Evolutionary conservation across 2,888 invertebrate genomes (phyloP), one percentile per base, ranked within the genome.

Genomic region (Dusona sp.): DNA sequence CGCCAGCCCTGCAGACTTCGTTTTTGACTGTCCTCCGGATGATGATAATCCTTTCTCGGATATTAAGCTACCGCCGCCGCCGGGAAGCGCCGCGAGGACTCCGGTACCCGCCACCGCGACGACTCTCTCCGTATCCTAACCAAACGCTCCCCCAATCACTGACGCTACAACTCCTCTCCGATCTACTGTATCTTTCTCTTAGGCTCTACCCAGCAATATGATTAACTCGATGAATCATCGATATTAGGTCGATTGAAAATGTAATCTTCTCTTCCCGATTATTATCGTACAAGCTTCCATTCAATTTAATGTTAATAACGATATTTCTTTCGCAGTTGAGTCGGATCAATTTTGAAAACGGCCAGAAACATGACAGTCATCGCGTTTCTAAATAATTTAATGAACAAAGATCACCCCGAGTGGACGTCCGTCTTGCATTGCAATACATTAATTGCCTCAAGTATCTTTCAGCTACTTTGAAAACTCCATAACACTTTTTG

Each of bases 1-100:
- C 95, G 95, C 95, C 95, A 95, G 95, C 94, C 95, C 95, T 95
- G 95, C 94, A 91, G 92, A 91, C 91, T 92, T 92, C 75, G 87
- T 80, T 70, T 92, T 92, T 73, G 90, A 90, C 91, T 90, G 91
- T 89, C 90, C 89, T 84, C 91, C 90, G 89, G 91, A 89, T 89
- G 91, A 92, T 92, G 92, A 92, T 91, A 93, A 90, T 91, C 92
- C 92, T 90, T 92, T 92, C 85, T 93, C 92, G 92, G 92, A 92
- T 91, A 93, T 92, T 90, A 93, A 88, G 90, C 87, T 79, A 80
- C 84, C 84, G 82, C 87, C 84, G 80, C 86, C 86, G 75, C 93
- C 93, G 91, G 94, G 92, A 88, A 93, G 91, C 90, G 93, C 93
- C 89, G 94, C 93, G 87, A 94, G 92, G 89, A 94, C 91, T 90